These are phyloP conservation scores for Olivierus martensii DNA, from an alignment of 1,140 invertebrate species.

Conservation along the genomic window DNA sequence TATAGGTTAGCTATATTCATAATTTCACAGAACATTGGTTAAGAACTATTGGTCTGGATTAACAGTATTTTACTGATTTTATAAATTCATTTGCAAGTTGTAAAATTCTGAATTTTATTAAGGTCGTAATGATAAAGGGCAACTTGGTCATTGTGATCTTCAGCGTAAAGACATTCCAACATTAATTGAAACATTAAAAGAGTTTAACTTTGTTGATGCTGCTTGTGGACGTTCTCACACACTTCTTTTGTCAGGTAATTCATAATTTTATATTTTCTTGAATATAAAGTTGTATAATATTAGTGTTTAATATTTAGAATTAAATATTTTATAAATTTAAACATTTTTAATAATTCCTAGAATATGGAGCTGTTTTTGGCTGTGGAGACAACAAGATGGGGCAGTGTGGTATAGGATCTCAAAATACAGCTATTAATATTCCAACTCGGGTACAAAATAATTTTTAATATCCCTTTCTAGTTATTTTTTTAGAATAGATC, in stretches of 20 bases:
- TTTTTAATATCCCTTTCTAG: neutral
- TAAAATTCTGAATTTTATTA: constrained; percentile 4
- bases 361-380: constrained; percentile 67
- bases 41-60: too few species aligned
- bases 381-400: constrained; percentile 83
- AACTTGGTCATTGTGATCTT: constrained; percentile 69
- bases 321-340: too few species aligned
- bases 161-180: constrained; percentile 58
- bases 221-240: constrained; percentile 77
- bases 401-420: constrained; percentile 72
- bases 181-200: constrained; percentile 53
- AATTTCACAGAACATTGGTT: too few species aligned
- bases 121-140: constrained; percentile 66
- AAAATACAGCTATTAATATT: constrained; percentile 43
- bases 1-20: too few species aligned
- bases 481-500: too few species aligned
- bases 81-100: too few species aligned
- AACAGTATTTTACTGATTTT: too few species aligned
- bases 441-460: constrained; percentile 56
- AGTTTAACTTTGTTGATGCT: constrained; percentile 64
- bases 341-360: constrained; percentile 28
- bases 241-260: constrained; percentile 61
- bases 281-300: neutral
- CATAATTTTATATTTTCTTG: neutral
- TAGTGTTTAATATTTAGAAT: neutral